Evolutionary conservation across 2,888 invertebrate genomes (phyloP), one percentile per base, ranked within the genome.

Genomic region (Ichneumoninae sp.): DNA sequence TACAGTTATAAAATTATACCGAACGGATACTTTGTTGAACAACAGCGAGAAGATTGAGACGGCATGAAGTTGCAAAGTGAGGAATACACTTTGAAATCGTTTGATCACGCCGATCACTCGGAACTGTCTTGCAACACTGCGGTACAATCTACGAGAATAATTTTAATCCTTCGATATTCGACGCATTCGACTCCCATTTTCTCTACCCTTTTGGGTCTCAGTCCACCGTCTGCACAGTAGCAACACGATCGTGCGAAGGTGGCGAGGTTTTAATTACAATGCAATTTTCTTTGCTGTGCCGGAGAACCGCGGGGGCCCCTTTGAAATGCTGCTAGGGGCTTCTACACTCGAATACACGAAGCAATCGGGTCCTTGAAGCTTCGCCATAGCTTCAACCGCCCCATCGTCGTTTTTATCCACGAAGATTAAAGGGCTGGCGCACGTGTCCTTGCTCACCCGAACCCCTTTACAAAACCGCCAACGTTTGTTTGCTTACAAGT

Each of bases 371-470:
- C 88, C 91, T 89, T 88, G 86, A 88, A 84, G 87, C 85, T 80
- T 69, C 77, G 57, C 47, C 76, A 44, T 52, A 71, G 47, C 57
- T 73, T 74, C 57, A 26, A n/a, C 80, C 60, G 22, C 60, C 52
- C 81, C 79, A 69, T 80, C 87, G 86, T 86, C 91, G 91, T 92
- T 93, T 93, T 92, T 92, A 93, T 93, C 93, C 92, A 89, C 89
- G 90, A 92, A 93, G 93, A 93, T 93, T 93, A 93, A 93, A 93
- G 93, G 92, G 90, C 89, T 88, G 86, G 88, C 87, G 86, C 88
- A 81, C 79, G 84, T 83, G 85, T 85, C 85, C 73, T 78, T 83
- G 60, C 83, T 81, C 82, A 74, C 85, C 81, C 81, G 78, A 83
- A 83, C 70, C 78, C 83, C 86, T 83, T 83, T 78, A 81, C 86